Percentiles rank a stretch among this genome's conserved stretches.
phyloP scores from a whole-genome alignment of 2,888 invertebrate genomes.

The Plutella xylostella region DNA sequence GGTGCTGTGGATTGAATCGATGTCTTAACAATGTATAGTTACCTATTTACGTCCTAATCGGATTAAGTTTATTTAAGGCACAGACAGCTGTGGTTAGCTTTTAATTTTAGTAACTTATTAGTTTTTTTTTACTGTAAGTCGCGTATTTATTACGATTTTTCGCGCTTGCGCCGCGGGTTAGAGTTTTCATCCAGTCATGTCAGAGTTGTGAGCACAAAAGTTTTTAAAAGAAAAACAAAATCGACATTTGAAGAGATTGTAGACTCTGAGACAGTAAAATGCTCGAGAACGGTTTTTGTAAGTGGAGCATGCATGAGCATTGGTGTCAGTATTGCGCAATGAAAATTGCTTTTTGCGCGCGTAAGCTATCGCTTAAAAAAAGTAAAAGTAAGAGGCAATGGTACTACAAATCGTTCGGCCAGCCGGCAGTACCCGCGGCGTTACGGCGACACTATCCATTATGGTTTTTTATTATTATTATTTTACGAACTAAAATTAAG shows the following conservation, averaged over 20 bases:
- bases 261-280: constrained; percentile 35
- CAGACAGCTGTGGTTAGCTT: constrained; percentile 42
- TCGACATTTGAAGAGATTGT: constrained; percentile 54
- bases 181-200: constrained; percentile 58
- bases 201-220: constrained; percentile 65
- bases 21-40: too few relatives aligned
- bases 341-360: background rate
- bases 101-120: constrained; percentile 40
- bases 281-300: background rate
- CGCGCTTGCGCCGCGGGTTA: constrained; percentile 38
- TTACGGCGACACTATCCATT: constrained; percentile 33
- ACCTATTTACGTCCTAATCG: constrained; percentile 19
- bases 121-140: constrained; percentile 32
- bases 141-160: constrained; percentile 44
- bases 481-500: constrained; percentile 34
- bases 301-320: background rate
- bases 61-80: background rate
- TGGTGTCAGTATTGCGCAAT: constrained; percentile 2
- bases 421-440: constrained; percentile 20
- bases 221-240: too few relatives aligned
- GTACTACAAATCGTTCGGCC: constrained; percentile 1
- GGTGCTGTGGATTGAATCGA: background rate
- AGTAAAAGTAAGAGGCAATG: constrained; percentile 16
- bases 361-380: too few relatives aligned
- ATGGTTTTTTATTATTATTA: constrained; percentile 28